Evolutionary conservation across 2,797 vertebrate species (phyloP), one percentile per base, ranked within the genome.

Genomic region (Thalassophryne amazonica): DNA sequence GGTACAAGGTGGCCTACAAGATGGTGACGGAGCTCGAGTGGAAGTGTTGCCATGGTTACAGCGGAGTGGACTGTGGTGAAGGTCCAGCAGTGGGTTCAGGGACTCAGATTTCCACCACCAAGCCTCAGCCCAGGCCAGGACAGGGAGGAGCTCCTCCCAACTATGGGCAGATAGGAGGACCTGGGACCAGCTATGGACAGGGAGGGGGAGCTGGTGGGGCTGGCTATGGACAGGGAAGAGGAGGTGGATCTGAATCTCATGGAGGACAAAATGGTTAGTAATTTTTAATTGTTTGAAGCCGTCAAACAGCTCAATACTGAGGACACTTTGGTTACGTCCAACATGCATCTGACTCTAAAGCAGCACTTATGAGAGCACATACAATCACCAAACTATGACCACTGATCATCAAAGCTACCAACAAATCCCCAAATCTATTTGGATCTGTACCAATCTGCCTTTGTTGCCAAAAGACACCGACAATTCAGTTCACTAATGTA

Each of bases 11-110:
- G 67, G 84, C 94, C 7, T 94, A 96, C 79, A 93, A 97, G 53
- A 94, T 93, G 3, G 91, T 94, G 32, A 91, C 95, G 0, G 93
- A 94, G 49, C 92, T 97, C 93, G 94, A 96, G 75, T 98, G 96
- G 95, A 91, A 88, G 63, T 98, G 96, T 81, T 98, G 96, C 53
- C 93, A 94, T 28, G 95, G 96, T 1, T 97, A 90, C 24, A 86
- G 90, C 0, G 96, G 95, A 0, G 90, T 91, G 0, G 91, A 97
- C 83, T 98, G 96, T 58, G 84, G 62, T 0, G 64, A 87, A 10
- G 90, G 90, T 4, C 88, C 88, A 0, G 64, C 52, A 0, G 83
- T 78, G 21, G 83, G 84, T 47, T 62, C 69, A 9, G 22, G 82
- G 64, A n/a, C 73, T 9, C 85, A 91, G 4, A 74, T 82, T 2